Conservation (phyloP, 2,797 vertebrate genomes). For the Poecilia gillii region DNA sequence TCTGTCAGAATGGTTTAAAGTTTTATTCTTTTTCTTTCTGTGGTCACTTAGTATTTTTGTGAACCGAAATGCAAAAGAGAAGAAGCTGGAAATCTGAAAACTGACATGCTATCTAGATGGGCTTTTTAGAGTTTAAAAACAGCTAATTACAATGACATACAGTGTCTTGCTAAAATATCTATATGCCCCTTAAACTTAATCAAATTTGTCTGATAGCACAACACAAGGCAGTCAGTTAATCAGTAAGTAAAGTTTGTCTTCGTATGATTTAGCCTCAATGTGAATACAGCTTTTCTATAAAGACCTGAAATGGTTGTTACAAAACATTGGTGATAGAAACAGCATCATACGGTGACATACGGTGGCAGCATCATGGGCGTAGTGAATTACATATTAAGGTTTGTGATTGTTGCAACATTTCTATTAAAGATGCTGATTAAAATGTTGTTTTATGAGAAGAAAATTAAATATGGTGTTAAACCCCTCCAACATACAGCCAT, state of each 20-base stretch:
- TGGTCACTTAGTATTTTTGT: background rate
- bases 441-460: background rate
- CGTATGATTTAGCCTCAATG: background rate
- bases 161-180: background rate
- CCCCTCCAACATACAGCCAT: background rate
- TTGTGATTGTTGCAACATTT: background rate
- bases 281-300: background rate
- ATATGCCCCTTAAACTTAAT: background rate
- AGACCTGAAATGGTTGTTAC: background rate
- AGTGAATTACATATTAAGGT: background rate
- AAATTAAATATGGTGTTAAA: background rate
- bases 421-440: background rate
- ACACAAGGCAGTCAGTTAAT: background rate
- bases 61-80: background rate
- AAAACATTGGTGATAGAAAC: background rate
- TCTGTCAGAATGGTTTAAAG: background rate
- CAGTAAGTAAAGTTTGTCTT: background rate
- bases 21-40: background rate
- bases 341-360: background rate
- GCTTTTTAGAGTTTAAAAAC: background rate
- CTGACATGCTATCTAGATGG: background rate
- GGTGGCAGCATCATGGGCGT: background rate
- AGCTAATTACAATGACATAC: background rate
- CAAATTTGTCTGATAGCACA: background rate
- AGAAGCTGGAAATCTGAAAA: background rate